Conservation (phyloP, 1,140 invertebrate genomes). For the Tetraneura akinire region DNA sequence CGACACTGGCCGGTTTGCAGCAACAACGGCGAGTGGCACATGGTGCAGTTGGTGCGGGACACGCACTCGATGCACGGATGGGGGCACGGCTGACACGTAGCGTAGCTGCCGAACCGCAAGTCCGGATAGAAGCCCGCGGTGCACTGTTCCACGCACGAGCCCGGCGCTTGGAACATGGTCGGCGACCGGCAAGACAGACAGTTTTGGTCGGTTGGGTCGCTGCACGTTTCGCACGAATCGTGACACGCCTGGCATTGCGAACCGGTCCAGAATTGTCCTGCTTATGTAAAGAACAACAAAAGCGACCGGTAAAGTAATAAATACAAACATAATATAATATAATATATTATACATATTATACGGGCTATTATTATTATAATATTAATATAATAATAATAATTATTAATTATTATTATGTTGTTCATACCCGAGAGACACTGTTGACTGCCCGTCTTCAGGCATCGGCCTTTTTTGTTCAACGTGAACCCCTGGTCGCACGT, state of each 20-base stretch:
- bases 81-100: conserved; percentile 72
- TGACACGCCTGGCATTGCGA: conserved; percentile 72
- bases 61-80: conserved; percentile 77
- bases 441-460: conserved; percentile 67
- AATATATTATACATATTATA: too few species aligned
- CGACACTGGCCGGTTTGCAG: conserved; percentile 78
- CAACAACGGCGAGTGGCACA: conserved; percentile 69
- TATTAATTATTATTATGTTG: too few species aligned
- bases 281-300: background rate
- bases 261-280: conserved; percentile 73
- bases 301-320: too few species aligned
- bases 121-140: conserved; percentile 68
- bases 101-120: conserved; percentile 56
- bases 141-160: conserved; percentile 72
- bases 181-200: conserved; percentile 71
- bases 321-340: too few species aligned
- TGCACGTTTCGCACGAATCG: conserved; percentile 64
- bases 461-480: conserved; percentile 71
- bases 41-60: conserved; percentile 75
- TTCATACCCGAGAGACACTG: conserved; percentile 65
- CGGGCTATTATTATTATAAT: too few species aligned
- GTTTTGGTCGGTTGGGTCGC: conserved; percentile 57
- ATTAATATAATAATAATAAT: too few species aligned
- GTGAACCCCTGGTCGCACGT: conserved; percentile 72
- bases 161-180: conserved; percentile 66